Evolutionary conservation across 2,888 invertebrate species (phyloP), one percentile per base, ranked within the genome.

Genomic region (Dichetophora obliterata): DNA sequence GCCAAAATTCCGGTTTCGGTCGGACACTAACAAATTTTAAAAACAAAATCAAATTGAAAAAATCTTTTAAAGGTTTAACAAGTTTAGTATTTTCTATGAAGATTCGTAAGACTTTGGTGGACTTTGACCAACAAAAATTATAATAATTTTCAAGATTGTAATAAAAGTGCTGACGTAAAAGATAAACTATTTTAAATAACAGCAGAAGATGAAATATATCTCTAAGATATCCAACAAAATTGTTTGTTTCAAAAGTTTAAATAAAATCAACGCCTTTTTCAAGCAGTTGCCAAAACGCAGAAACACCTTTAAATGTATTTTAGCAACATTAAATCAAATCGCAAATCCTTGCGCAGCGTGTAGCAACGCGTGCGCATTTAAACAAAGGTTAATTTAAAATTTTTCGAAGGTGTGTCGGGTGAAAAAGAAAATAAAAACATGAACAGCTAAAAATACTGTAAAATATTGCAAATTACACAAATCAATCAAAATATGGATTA

Each of bases 401-500:
- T 48, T 27, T 69, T 31, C 9, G 31, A 24, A 61, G 72, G 61
- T 61, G 72, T 59, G 72, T 22, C 48, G 8, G 48, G 34, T 8
- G 11, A n/a, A 2, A 43, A 61, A 16, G 31, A 27, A 54, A 4
- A 31, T 8, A 61, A 5, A 43, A 5, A 43, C 43, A 16, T 8
- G 14, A 22, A 1, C 3, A 19, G 4, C 2, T 11, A 43, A 43
- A 43, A 11, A 43, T 2, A 43, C 11, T 14, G 19, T 50, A 52
- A 57, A 71, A 57, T 19, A 37, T 27, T 61, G 19, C 54, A 43
- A 74, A 74, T 65, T 54, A 74, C 22, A 66, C 74, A 66, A 74
- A 74, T 74, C 74, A 74, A 74, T 74, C 74, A 74, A 65, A 74
- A 37, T 74, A 37, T 34, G 65, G 74, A 74, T 74, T 74, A 74